Evolutionary conservation across 2,888 invertebrate species (phyloP).

Genomic region (Scaptomyza cyrtandrae): DNA sequence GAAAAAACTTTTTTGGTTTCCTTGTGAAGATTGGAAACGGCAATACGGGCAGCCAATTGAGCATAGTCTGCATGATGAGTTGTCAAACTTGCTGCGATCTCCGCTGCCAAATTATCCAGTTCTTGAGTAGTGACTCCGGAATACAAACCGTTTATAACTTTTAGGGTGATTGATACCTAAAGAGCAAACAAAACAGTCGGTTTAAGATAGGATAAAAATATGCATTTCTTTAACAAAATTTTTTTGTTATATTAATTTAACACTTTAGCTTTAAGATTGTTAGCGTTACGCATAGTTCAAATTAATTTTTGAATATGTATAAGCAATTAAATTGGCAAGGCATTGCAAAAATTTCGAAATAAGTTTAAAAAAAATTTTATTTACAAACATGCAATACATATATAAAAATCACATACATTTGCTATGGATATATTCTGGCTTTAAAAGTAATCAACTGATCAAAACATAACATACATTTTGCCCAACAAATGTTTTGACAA

Average conservation of each 20-base stretch:
- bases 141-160: slow-evolving; percentile 97
- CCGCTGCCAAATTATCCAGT: slow-evolving; percentile 98
- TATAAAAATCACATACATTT: background rate
- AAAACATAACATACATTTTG: background rate
- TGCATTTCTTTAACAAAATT: too few relatives aligned
- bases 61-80: slow-evolving; percentile 99
- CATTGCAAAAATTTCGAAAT: background rate
- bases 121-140: slow-evolving; percentile 98
- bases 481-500: too few relatives aligned
- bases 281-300: too few relatives aligned
- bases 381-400: too few relatives aligned
- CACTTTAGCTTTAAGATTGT: too few relatives aligned
- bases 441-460: background rate
- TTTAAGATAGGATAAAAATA: background rate
- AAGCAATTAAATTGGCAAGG: too few relatives aligned
- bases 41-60: slow-evolving; percentile 94
- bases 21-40: slow-evolving; percentile 98
- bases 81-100: slow-evolving; percentile 99
- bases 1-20: slow-evolving; percentile 98
- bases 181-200: background rate
- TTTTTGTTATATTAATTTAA: too few relatives aligned
- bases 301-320: too few relatives aligned
- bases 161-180: slow-evolving; percentile 91
- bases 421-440: too few relatives aligned
- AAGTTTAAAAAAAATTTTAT: too few relatives aligned